Evolutionary conservation across 2,113 vertebrate genomes (phyloP), one percentile per base, ranked within the genome.

Genomic region (Siniperca knerii): DNA sequence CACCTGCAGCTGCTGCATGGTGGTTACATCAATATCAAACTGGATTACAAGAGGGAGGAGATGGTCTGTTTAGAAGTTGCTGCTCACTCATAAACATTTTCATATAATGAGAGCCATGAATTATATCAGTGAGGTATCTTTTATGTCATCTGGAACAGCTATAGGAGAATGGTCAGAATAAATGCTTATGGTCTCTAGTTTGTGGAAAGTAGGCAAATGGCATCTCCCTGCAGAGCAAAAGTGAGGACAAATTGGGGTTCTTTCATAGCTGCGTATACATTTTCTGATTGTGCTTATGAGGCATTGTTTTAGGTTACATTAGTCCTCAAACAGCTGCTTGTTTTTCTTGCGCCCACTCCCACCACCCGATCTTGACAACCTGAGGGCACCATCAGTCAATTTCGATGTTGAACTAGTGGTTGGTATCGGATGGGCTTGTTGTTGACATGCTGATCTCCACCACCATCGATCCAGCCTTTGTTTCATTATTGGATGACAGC

Each of bases 401-500:
- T 82, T 44, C 52, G 0, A 18, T 79, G 90, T 87, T 87, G 79
- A 84, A 78, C 83, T 77, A 81, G 72, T 10, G 70, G 79, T 81
- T 40, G 25, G 52, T 85, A 75, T 85, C 54, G 25, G 82, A 77
- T 83, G 44, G 81, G 70, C 69, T 73, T 23, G 48, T 61, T 87
- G 92, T 84, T 88, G 90, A 90, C 89, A 74, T 58, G 88, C 71
- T 86, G 90, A 86, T 93, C 89, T 87, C 77, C 8, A 40, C 75
- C 81, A 55, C 52, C 68, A 90, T 93, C 48, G 92, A 94, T 89
- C 82, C 33, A 1, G 75, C 44, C 40, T 60, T 46, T 82, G 58
- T 93, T 93, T 92, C 92, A 93, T 92, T 93, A 92, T 92, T 77
- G 86, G 90, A 84, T 84, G 66, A 76, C 79, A 76, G 89, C 83